Conservation (phyloP, 2,113 vertebrate species). For the Dicentrarchus labrax region DNA sequence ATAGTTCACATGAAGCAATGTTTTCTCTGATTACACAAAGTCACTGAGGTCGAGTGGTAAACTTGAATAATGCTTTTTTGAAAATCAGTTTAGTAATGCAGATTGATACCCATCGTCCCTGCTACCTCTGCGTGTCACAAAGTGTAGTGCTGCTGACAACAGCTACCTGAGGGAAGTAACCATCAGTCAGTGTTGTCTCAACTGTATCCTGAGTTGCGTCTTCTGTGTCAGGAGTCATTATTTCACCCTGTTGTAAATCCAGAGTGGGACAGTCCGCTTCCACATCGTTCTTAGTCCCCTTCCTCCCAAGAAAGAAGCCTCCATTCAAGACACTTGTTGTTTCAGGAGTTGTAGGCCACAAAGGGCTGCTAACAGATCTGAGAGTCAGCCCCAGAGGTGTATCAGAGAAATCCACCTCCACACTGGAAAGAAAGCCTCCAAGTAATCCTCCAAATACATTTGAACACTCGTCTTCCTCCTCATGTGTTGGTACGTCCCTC, state of each 20-base stretch:
- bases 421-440: slow-evolving; percentile 42
- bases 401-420: slow-evolving; percentile 43
- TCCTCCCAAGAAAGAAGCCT: not conserved
- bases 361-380: slow-evolving; percentile 10
- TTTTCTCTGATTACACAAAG: slow-evolving; percentile 12
- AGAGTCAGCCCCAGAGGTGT: slow-evolving; percentile 5
- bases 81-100: slow-evolving; percentile 14
- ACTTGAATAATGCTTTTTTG: slow-evolving; percentile 56
- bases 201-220: slow-evolving; percentile 25
- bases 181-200: slow-evolving; percentile 15
- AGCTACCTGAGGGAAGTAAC: slow-evolving; percentile 75
- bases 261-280: slow-evolving; percentile 5
- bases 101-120: not conserved
- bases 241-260: slow-evolving; percentile 52
- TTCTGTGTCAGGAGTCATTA: slow-evolving; percentile 26
- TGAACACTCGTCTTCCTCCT: not conserved
- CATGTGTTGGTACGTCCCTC: not conserved
- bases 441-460: slow-evolving; percentile 32
- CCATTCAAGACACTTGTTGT: not conserved
- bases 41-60: not conserved
- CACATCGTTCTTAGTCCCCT: not conserved
- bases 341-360: slow-evolving; percentile 25
- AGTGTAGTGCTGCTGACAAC: not conserved
- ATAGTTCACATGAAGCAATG: not conserved
- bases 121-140: slow-evolving; percentile 10